These are phyloP conservation scores for Penaeus chinensis DNA, from an alignment of 1,140 invertebrate genomes.

Conservation along the genomic window DNA sequence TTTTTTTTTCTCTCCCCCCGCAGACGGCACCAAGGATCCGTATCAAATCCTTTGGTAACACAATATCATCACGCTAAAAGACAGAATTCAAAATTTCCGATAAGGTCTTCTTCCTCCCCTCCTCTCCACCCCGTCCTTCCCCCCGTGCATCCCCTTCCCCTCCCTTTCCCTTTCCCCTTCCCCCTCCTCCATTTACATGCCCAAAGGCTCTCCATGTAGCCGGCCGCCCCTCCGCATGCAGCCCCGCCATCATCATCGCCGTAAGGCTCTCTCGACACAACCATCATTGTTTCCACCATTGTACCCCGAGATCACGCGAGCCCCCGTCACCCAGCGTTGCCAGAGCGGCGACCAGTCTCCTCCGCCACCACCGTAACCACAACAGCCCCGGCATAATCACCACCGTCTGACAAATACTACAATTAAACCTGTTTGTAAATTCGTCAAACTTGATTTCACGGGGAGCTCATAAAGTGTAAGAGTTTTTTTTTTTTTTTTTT, in stretches of 20 bases:
- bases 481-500: neutral
- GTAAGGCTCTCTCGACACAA: neutral
- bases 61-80: too few species aligned
- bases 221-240: neutral
- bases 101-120: neutral
- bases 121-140: neutral
- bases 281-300: neutral
- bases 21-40: too few species aligned
- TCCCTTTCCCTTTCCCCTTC: neutral
- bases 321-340: neutral
- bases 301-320: too few species aligned
- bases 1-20: too few species aligned
- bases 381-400: neutral
- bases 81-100: too few species aligned
- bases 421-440: constrained; percentile 29
- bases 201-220: too few species aligned
- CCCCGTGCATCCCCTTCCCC: neutral
- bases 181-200: neutral
- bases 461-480: constrained; percentile 9
- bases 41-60: too few species aligned
- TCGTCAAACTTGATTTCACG: constrained; percentile 15
- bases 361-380: constrained; percentile 1
- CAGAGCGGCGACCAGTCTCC: neutral
- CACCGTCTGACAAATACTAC: neutral
- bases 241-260: too few species aligned